Percentiles rank a stretch among this genome's conserved stretches.
Evolutionary conservation across 2,797 vertebrate genomes (phyloP).

Genomic region (Pangasius larnaudii): DNA sequence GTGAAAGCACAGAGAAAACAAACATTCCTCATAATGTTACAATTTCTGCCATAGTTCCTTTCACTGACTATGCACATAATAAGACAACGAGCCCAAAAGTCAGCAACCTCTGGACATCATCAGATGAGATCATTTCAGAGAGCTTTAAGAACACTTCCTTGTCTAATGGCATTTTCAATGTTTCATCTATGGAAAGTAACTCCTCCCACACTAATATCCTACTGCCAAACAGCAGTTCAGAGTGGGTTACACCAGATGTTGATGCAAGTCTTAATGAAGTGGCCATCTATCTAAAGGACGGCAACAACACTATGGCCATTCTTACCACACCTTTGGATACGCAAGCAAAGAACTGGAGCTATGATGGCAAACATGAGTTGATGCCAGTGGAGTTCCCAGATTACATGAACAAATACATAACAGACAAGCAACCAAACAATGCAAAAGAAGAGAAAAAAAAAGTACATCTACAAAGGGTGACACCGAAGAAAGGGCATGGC

Average conservation of each 20-base stretch:
- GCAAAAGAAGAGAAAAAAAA: slow-evolving; percentile 58
- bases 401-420: slow-evolving; percentile 72
- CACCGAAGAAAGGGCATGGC: slow-evolving; percentile 66
- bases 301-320: slow-evolving; percentile 67
- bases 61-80: slow-evolving; percentile 37
- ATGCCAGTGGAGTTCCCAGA: slow-evolving; percentile 67
- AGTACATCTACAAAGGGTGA: slow-evolving; percentile 60
- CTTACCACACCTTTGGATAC: slow-evolving; percentile 68
- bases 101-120: slow-evolving; percentile 28
- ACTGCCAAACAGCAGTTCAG: slow-evolving; percentile 21
- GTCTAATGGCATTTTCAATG: not conserved
- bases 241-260: slow-evolving; percentile 34
- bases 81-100: slow-evolving; percentile 32
- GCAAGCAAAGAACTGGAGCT: slow-evolving; percentile 72
- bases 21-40: slow-evolving; percentile 2
- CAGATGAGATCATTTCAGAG: not conserved
- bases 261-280: slow-evolving; percentile 69
- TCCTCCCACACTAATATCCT: not conserved
- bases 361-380: slow-evolving; percentile 67
- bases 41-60: not conserved
- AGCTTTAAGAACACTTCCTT: not conserved
- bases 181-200: slow-evolving; percentile 18
- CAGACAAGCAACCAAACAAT: slow-evolving; percentile 43
- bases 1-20: slow-evolving; percentile 5
- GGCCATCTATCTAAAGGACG: slow-evolving; percentile 72